Percentiles rank a stretch among this genome's conserved stretches.
These are phyloP conservation scores for Musca domestica DNA, from an alignment of 1,140 invertebrate genomes.

Conservation along the genomic window DNA sequence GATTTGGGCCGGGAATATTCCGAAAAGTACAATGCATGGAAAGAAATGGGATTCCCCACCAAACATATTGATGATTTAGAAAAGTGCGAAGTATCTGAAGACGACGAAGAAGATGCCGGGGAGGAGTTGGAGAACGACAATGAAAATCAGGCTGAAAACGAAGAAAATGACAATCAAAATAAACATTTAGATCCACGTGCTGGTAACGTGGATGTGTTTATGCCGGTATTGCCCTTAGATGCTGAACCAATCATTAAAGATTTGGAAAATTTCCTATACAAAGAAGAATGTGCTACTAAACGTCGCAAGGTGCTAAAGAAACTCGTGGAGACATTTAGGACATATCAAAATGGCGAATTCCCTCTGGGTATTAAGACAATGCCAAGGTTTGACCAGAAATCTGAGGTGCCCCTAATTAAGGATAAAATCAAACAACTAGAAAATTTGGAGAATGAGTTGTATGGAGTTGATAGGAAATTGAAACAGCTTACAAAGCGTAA, in stretches of 20 bases:
- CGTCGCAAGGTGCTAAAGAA: slow-evolving; percentile 42
- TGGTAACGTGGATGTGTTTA: slow-evolving; percentile 70
- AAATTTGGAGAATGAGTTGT: slow-evolving; percentile 44
- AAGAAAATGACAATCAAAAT: slow-evolving; percentile 11
- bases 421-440: slow-evolving; percentile 43
- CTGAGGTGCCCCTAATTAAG: slow-evolving; percentile 39
- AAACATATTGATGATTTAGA: slow-evolving; percentile 65
- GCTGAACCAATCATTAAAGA: slow-evolving; percentile 42
- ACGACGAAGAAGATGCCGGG: slow-evolving; percentile 33
- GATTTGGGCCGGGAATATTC: slow-evolving; percentile 68
- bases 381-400: slow-evolving; percentile 35
- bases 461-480: slow-evolving; percentile 37
- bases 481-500: slow-evolving; percentile 50
- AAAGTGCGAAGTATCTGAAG: slow-evolving; percentile 52
- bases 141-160: slow-evolving; percentile 33
- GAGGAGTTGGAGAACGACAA: slow-evolving; percentile 46
- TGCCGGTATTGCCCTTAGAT: slow-evolving; percentile 67
- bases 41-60: slow-evolving; percentile 67
- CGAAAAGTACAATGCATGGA: slow-evolving; percentile 69
- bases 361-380: slow-evolving; percentile 63
- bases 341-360: slow-evolving; percentile 61
- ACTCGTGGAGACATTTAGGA: slow-evolving; percentile 42
- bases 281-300: slow-evolving; percentile 43
- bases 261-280: slow-evolving; percentile 36
- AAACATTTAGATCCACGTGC: slow-evolving; percentile 70